Percentiles rank a stretch among this genome's conserved stretches.
Evolutionary conservation across 2,888 invertebrate species (phyloP).

Genomic region (Dicyrtoma fusca): DNA sequence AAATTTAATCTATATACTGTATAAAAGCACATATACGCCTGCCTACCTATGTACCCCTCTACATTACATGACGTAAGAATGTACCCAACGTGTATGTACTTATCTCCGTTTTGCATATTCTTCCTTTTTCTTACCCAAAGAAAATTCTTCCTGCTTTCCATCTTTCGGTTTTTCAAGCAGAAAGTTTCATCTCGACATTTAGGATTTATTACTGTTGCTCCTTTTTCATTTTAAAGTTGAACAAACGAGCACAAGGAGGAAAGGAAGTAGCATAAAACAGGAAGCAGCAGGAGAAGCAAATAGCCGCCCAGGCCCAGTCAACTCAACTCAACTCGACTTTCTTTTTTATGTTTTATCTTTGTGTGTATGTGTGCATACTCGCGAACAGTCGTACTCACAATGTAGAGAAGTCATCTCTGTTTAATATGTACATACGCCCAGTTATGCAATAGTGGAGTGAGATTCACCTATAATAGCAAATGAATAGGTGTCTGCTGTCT

Average conservation of each 20-base stretch:
- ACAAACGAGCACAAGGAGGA: slow-evolving; percentile 21
- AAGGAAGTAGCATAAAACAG: slow-evolving; percentile 9
- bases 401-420: too few relatives aligned
- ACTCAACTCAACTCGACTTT: slow-evolving; percentile 8
- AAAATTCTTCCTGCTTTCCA: slow-evolving; percentile 8
- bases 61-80: not conserved
- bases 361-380: slow-evolving; percentile 4
- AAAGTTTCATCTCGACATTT: slow-evolving; percentile 34
- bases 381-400: too few relatives aligned
- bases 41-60: not conserved
- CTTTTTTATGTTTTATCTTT: not conserved
- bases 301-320: slow-evolving; percentile 28
- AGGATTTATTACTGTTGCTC: slow-evolving; percentile 40
- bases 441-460: too few relatives aligned
- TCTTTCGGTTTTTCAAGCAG: slow-evolving; percentile 22
- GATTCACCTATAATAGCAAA: slow-evolving; percentile 7
- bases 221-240: slow-evolving; percentile 40
- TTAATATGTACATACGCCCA: too few relatives aligned
- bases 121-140: not conserved
- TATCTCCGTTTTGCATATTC: not conserved
- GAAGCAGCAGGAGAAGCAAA: slow-evolving; percentile 26
- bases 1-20: not conserved
- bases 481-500: slow-evolving; percentile 18
- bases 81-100: not conserved
- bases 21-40: not conserved